phyloP scores from a whole-genome alignment of 2,888 invertebrate species.

The Noctua pronuba region DNA sequence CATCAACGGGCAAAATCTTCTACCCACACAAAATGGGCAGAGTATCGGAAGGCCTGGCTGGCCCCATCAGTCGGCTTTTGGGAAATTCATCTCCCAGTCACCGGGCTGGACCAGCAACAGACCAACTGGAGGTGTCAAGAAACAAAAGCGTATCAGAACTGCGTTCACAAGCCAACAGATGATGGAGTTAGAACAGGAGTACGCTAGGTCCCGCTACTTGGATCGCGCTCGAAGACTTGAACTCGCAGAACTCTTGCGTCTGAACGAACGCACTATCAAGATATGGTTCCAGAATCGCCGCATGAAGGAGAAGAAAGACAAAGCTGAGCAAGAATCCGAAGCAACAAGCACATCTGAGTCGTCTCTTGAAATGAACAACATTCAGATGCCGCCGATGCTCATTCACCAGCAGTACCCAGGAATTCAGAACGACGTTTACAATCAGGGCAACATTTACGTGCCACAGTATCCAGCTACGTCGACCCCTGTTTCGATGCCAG shows the following conservation, averaged over 20 bases:
- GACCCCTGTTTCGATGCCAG: constrained; percentile 56
- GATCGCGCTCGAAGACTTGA: constrained; percentile 93
- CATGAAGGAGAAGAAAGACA: constrained; percentile 93
- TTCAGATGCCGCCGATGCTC: constrained; percentile 63
- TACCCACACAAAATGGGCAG: constrained; percentile 55
- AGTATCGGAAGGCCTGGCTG: constrained; percentile 41
- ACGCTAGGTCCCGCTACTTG: constrained; percentile 92
- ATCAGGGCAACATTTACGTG: constrained; percentile 68
- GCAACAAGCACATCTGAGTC: constrained; percentile 76
- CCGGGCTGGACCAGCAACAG: constrained; percentile 65
- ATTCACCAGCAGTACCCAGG: constrained; percentile 70
- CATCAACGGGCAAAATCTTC: constrained; percentile 44
- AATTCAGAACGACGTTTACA: constrained; percentile 63
- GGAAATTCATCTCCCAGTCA: constrained; percentile 61
- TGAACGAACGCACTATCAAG: constrained; percentile 91
- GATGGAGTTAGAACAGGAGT: constrained; percentile 94
- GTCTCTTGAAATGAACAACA: constrained; percentile 68
- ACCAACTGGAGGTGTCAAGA: constrained; percentile 71
- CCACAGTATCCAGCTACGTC: constrained; percentile 71
- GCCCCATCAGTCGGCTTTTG: constrained; percentile 49
- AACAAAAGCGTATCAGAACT: constrained; percentile 93
- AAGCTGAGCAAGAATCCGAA: constrained; percentile 78
- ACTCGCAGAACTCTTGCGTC: constrained; percentile 79
- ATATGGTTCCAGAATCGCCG: constrained; percentile 96
- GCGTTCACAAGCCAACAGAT: constrained; percentile 95